phyloP scores from a whole-genome alignment of 2,113 vertebrate species.

The Pituophis catenifer region DNA sequence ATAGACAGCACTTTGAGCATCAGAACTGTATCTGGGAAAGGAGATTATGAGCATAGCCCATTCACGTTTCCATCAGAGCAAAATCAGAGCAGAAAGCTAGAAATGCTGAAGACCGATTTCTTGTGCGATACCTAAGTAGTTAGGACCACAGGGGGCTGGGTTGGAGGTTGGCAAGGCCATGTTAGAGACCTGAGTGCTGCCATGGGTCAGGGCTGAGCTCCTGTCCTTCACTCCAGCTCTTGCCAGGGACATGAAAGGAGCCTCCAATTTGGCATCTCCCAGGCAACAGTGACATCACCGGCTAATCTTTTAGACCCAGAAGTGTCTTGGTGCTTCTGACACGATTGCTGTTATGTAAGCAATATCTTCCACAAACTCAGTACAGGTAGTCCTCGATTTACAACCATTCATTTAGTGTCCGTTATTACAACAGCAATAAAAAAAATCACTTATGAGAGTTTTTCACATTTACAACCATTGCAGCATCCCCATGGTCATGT shows the following conservation, averaged over 20 bases:
- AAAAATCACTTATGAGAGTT: background rate
- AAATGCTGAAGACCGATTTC: slow-evolving; percentile 5
- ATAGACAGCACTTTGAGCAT: background rate
- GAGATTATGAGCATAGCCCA: background rate
- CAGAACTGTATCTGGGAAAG: background rate
- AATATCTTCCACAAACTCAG: background rate
- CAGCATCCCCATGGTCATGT: background rate
- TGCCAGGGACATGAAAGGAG: background rate
- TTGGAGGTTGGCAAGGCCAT: background rate
- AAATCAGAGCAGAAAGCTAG: slow-evolving; percentile 11
- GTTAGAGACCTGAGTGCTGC: background rate
- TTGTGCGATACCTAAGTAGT: background rate
- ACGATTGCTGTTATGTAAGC: background rate
- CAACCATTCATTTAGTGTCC: background rate
- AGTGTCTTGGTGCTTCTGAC: background rate
- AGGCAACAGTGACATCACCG: background rate
- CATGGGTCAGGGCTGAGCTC: background rate
- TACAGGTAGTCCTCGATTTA: background rate
- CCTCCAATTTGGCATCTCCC: background rate
- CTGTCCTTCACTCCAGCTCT: background rate
- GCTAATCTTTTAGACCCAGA: background rate
- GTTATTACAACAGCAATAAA: background rate
- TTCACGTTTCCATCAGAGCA: slow-evolving; percentile 18
- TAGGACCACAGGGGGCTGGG: background rate
- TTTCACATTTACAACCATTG: background rate